Conservation (phyloP, 2,113 vertebrate genomes). For the Saccopteryx leptura region DNA sequence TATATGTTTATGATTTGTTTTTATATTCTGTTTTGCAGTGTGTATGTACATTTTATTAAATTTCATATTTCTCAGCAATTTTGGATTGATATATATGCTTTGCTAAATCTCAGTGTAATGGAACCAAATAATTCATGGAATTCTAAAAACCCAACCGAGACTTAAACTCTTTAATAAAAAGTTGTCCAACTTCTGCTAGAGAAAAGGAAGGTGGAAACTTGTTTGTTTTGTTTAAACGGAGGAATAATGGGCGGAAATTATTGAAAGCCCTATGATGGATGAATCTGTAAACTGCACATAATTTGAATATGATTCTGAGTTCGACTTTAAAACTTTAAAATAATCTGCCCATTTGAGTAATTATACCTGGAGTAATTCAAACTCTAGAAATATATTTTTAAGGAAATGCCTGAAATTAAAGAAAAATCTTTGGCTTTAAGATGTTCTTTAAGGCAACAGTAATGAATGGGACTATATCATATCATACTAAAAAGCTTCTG, state of each 20-base stretch:
- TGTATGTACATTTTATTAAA: background rate
- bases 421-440: background rate
- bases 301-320: background rate
- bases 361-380: background rate
- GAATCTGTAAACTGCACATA: background rate
- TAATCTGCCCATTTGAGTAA: background rate
- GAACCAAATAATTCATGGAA: slow-evolving; percentile 20
- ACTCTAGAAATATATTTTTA: slow-evolving; percentile 30
- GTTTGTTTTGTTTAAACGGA: background rate
- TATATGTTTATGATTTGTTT: background rate
- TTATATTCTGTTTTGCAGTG: background rate
- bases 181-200: background rate
- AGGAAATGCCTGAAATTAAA: slow-evolving; percentile 1
- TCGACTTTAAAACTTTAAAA: slow-evolving; percentile 16
- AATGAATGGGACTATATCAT: too few relatives aligned
- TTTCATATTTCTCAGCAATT: background rate
- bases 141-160: background rate
- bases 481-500: too few relatives aligned
- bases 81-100: background rate
- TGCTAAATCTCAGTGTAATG: background rate
- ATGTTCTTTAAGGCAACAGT: background rate
- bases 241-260: background rate
- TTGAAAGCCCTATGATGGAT: background rate
- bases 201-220: background rate
- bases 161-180: slow-evolving; percentile 6